A percentile compares a stretch with the other conserved stretches of the same genome.
Conservation (phyloP, 1,140 invertebrate species). For the Penaeus indicus region DNA sequence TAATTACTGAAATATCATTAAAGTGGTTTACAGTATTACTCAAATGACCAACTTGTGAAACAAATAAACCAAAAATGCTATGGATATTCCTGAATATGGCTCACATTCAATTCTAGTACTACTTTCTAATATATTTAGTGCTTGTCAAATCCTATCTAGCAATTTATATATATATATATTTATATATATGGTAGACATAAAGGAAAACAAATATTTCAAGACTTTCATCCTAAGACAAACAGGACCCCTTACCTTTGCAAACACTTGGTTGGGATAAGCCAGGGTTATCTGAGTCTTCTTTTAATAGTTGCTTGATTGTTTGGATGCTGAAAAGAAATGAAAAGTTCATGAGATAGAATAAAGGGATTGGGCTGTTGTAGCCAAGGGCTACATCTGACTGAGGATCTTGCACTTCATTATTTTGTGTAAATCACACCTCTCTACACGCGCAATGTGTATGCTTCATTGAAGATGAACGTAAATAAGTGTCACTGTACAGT, state of each 20-base stretch:
- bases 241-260: conserved; percentile 66
- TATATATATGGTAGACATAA: not conserved
- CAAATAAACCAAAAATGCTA: too few species aligned
- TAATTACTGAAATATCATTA: too few species aligned
- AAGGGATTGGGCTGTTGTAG: not conserved
- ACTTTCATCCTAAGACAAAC: not conserved
- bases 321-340: conserved; percentile 35
- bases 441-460: too few species aligned
- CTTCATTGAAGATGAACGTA: too few species aligned
- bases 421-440: too few species aligned
- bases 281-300: conserved; percentile 34
- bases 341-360: not conserved
- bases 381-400: not conserved
- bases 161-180: too few species aligned
- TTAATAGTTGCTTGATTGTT: conserved; percentile 39
- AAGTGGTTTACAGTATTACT: too few species aligned
- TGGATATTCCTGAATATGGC: conserved; percentile 7
- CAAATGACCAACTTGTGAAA: too few species aligned
- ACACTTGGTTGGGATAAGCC: conserved; percentile 72
- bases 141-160: too few species aligned
- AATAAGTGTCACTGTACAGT: too few species aligned
- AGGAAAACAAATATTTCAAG: not conserved
- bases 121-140: too few species aligned
- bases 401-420: not conserved
- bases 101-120: too few species aligned